Base-by-base conservation (phyloP, 2,888 invertebrate genomes). In the Melangyna quadrimaculata region DNA sequence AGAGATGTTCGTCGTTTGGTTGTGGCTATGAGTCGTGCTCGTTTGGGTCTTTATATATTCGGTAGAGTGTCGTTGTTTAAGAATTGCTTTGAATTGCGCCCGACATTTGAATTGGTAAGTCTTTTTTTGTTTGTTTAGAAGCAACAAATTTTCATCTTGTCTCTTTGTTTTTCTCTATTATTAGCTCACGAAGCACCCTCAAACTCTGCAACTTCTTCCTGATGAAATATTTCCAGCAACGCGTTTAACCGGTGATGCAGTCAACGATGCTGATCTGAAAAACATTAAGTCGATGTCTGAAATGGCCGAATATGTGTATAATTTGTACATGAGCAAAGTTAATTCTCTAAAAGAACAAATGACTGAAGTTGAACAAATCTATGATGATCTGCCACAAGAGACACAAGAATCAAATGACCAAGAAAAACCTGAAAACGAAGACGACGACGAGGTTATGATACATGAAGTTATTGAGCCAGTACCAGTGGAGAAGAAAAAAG, bases 11-110 rank as follows among this genome's bases (percentile, higher is more conserved):
- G 99, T 9, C 96, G 99, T 90, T 94, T 99, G 87, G 96, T 99
- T 53, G 99, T 99, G 4, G 99, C 99, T 4, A 97, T 99, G 95
- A 99, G 99, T 71, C 95, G 99, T 89, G 99, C 99, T 0, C 94
- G 99, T 12, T 95, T 99, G 24, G 99, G 99, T 0, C 94, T 99
- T 0, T 99, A 99, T 91, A 95, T 99, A 35, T 98, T 99, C 92
- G 99, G 98, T 0, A 93, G 99, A 65, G 97, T 97, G 1, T 94
- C 96, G 3, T 94, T 99, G 59, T 99, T 99, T 93, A 95, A 96
- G 90, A 98, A 99, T 93, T 99, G 99, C 92, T 98, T 97, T 90
- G 99, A 99, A 92, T 93, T 99, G 35, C 97, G 97, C 45, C 98
- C 98, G 7, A 98, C 98, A 0, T 99, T 99, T 91, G 96, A 97